Evolutionary conservation across 2,888 invertebrate genomes (phyloP), one percentile per base, ranked within the genome.

Genomic region (Drosophila sordidapex): DNA sequence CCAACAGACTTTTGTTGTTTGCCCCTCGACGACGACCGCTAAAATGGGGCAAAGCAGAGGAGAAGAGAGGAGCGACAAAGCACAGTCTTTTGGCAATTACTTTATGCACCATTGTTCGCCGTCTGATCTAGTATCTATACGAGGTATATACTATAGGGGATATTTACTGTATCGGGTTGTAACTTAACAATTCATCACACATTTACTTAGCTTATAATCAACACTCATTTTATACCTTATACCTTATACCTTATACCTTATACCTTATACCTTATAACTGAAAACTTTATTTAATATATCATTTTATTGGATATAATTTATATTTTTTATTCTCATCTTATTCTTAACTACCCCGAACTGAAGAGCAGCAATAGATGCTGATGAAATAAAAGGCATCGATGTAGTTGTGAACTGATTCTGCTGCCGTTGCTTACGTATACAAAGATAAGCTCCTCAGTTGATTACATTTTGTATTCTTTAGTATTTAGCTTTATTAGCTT

Each of bases 71-170:
- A 43, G 10, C 10, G 15, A 36, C 7, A 6, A 27, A 27, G 29
- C 1, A 29, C 25, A 56, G 71, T 72, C 68, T 69, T 48, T 71
- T 53, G 69, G 81, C 87, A 87, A 85, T 89, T 89, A 81, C 85
- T 84, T 84, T 71, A 68, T 40, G 68, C 58, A 71, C 72, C 70
- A 89, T 84, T 84, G 89, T 83, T 76, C 59, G 63, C 54, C 35
- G 35, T 33, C 38, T 60, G 76, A 76, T 79, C 51, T 53, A 70
- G 60, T 63, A 60, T 63, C 38, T 38, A 15, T 3, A 3, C 27
- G 38, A 11, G 46, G 31, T 56, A 61, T 48, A 38, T 7, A 40
- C 33, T 27, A 13, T 38, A 46, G 15, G 25, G 25, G 1, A 46
- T 43, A 13, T 21, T 43, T 43, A 25, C 5, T 35, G 10, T 27